Conservation (phyloP, 2,888 invertebrate species). For the Amorpha juglandis region DNA sequence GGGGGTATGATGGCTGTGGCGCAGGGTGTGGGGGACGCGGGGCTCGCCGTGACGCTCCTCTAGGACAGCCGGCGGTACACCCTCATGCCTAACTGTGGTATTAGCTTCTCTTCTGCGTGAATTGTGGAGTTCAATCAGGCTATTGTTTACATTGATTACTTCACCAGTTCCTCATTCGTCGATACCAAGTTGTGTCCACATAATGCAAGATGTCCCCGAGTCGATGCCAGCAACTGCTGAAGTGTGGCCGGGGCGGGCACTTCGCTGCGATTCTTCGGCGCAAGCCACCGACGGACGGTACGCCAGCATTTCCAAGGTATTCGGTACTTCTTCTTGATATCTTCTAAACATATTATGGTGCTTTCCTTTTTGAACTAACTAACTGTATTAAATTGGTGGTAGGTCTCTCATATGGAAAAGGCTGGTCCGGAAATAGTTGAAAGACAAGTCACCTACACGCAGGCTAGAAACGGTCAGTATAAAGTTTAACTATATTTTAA, state of each 20-base stretch:
- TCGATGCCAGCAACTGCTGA: neutral
- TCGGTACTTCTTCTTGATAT: neutral
- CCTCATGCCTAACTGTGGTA: constrained; percentile 56
- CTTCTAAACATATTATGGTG: neutral
- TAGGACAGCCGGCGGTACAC: constrained; percentile 62
- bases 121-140: neutral
- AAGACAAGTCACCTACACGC: no score
- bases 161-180: neutral
- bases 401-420: no score
- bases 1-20: constrained; percentile 73
- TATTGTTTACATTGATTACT: no score
- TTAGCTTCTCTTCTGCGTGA: neutral
- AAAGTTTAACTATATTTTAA: no score
- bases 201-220: neutral
- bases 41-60: constrained; percentile 63
- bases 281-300: constrained; percentile 68
- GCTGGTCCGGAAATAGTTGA: no score
- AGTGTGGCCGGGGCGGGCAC: neutral
- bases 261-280: constrained; percentile 44
- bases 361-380: no score
- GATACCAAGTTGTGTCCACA: neutral
- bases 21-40: constrained; percentile 52
- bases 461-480: no score
- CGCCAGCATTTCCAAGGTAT: constrained; percentile 62
- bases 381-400: no score